A percentile compares a stretch with the other conserved stretches of the same genome.
These are phyloP conservation scores for Ceratotherium simum DNA, from an alignment of 2,113 vertebrate genomes.

Conservation along the genomic window DNA sequence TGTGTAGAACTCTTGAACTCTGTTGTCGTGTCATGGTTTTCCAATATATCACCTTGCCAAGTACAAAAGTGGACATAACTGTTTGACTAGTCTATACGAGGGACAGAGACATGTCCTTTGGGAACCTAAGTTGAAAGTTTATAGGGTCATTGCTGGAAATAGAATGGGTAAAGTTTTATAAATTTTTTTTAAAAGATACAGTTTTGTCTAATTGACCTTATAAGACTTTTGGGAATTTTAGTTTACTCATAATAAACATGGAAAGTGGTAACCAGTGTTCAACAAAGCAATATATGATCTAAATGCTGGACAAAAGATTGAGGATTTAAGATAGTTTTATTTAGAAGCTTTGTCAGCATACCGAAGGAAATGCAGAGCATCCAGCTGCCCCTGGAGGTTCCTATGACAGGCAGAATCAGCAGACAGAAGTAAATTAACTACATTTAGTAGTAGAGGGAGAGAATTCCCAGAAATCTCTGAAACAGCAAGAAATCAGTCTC, in stretches of 20 bases:
- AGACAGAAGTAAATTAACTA: slow-evolving; percentile 35
- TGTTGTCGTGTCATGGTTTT: neutral
- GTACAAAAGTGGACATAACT: neutral
- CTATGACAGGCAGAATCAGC: neutral
- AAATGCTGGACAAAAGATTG: neutral
- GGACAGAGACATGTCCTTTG: neutral
- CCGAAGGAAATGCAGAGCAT: neutral
- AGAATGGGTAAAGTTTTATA: slow-evolving; percentile 7
- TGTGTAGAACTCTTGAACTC: neutral
- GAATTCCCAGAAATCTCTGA: slow-evolving; percentile 47
- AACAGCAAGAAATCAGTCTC: slow-evolving; percentile 30
- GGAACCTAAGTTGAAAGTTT: neutral
- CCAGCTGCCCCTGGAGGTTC: neutral
- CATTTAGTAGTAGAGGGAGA: neutral
- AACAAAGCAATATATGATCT: neutral
- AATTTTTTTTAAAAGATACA: neutral
- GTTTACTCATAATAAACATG: neutral
- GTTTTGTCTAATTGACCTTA: neutral
- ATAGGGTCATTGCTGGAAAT: neutral
- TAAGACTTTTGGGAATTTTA: neutral
- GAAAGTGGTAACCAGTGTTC: neutral
- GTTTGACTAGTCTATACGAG: neutral
- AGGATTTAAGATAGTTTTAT: neutral
- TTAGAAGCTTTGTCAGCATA: neutral
- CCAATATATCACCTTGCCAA: neutral